These are phyloP conservation scores for Silvanus unidentatus DNA, from an alignment of 2,888 invertebrate genomes.

Conservation along the genomic window DNA sequence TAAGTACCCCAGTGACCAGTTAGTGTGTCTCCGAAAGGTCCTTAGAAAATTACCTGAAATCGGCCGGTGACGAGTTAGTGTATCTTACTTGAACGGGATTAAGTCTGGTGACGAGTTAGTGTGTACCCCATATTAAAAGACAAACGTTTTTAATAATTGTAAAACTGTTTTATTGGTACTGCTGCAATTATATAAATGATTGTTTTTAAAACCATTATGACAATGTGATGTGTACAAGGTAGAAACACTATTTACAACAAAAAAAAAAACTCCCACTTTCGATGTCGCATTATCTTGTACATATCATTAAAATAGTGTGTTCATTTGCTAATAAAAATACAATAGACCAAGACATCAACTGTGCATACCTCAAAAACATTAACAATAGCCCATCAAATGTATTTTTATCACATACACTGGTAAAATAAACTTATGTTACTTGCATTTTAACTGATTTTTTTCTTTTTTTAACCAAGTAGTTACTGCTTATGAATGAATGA, in stretches of 20 bases:
- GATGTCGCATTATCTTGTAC: constrained; percentile 9
- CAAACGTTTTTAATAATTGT: neutral
- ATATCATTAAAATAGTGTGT: constrained; percentile 18
- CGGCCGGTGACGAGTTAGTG: too few relatives aligned
- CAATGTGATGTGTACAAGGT: constrained; percentile 12
- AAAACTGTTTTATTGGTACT: neutral
- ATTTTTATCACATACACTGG: constrained; percentile 38
- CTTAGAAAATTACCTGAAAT: too few relatives aligned
- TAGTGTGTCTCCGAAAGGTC: too few relatives aligned
- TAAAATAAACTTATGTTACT: constrained; percentile 40
- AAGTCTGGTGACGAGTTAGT: too few relatives aligned
- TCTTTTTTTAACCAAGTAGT: neutral
- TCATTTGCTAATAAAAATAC: constrained; percentile 22
- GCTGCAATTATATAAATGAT: constrained; percentile 6
- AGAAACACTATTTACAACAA: too few relatives aligned
- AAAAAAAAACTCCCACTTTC: too few relatives aligned
- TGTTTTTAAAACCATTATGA: neutral
- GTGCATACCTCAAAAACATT: constrained; percentile 38
- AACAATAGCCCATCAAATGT: constrained; percentile 41
- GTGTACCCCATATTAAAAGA: neutral
- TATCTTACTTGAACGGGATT: too few relatives aligned
- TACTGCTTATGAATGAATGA: neutral
- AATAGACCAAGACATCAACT: constrained; percentile 35
- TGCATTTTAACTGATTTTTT: constrained; percentile 25
- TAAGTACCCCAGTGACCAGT: too few relatives aligned